phyloP scores from a whole-genome alignment of 2,888 invertebrate genomes.

The Deroplatys truncata region DNA sequence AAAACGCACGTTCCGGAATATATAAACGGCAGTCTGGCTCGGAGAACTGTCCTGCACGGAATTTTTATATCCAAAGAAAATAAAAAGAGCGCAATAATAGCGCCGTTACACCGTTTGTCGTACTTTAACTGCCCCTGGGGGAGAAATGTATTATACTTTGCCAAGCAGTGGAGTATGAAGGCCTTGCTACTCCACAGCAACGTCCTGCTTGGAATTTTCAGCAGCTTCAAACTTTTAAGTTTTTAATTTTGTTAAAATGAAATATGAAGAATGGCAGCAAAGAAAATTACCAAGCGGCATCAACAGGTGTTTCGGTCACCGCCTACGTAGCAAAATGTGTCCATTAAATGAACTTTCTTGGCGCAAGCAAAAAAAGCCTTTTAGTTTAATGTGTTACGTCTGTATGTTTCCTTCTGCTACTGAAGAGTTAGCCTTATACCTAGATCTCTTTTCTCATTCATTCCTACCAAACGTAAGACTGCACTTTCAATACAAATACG shows the following conservation, averaged over 20 bases:
- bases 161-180: too few relatives aligned
- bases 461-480: too few relatives aligned
- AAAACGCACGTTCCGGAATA: background rate
- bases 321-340: too few relatives aligned
- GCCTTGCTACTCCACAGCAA: too few relatives aligned
- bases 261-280: background rate
- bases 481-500: too few relatives aligned
- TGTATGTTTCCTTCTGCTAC: too few relatives aligned
- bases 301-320: background rate
- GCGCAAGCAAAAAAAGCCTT: too few relatives aligned
- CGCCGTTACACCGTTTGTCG: background rate
- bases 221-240: background rate
- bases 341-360: too few relatives aligned
- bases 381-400: too few relatives aligned
- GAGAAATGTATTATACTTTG: background rate
- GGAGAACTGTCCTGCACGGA: background rate
- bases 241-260: background rate
- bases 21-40: background rate
- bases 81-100: background rate
- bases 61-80: background rate
- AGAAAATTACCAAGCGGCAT: background rate
- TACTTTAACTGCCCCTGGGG: background rate
- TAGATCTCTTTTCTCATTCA: too few relatives aligned
- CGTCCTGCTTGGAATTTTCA: background rate
- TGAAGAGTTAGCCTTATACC: too few relatives aligned